Percentiles rank a stretch among this genome's conserved stretches.
Conservation (phyloP, 2,888 invertebrate genomes). For the Xanthia icteritia region DNA sequence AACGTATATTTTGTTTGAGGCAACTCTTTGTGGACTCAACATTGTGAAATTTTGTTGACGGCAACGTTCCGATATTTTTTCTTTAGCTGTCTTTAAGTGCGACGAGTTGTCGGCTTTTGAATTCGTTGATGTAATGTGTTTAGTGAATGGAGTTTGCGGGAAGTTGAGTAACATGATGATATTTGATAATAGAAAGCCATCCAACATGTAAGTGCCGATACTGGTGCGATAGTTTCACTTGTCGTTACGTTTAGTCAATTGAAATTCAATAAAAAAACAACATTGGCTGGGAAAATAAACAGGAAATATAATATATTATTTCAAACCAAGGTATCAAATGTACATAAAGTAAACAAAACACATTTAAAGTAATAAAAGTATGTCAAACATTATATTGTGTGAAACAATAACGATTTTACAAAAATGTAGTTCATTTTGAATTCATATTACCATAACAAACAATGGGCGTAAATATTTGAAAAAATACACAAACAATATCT, state of each 20-base stretch:
- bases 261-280: background rate
- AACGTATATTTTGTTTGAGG: constrained; percentile 68
- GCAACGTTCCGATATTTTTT: constrained; percentile 49
- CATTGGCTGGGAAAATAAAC: background rate
- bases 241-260: background rate
- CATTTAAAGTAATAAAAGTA: background rate
- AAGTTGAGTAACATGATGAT: background rate
- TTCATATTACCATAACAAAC: constrained; percentile 19
- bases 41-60: constrained; percentile 61
- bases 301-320: background rate
- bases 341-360: background rate
- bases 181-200: background rate
- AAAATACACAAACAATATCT: constrained; percentile 18
- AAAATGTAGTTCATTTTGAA: background rate
- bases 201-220: background rate
- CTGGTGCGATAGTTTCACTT: too few relatives aligned
- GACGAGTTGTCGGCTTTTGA: constrained; percentile 37
- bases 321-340: background rate
- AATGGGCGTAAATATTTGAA: constrained; percentile 12
- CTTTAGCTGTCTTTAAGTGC: constrained; percentile 40
- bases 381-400: background rate
- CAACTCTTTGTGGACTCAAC: constrained; percentile 66
- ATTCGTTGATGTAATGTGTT: constrained; percentile 11
- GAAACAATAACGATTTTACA: background rate
- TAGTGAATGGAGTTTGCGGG: constrained; percentile 9